These are phyloP conservation scores for Ceramica pisi DNA, from an alignment of 2,888 invertebrate genomes.

Conservation along the genomic window DNA sequence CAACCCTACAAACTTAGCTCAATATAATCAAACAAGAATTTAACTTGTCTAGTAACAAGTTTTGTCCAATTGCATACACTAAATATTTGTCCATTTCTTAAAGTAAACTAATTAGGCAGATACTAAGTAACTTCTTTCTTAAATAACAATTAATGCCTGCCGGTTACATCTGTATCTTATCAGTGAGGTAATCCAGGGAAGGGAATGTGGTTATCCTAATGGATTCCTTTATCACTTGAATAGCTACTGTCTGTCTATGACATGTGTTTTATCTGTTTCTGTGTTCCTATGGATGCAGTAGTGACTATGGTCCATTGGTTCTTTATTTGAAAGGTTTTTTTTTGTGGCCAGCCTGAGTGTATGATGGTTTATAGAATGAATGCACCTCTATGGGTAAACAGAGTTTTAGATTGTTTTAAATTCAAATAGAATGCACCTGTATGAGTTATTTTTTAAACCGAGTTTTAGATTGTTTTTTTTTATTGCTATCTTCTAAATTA, in stretches of 20 bases:
- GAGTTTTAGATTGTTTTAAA: not conserved
- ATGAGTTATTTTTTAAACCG: not conserved
- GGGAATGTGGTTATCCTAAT: conserved; percentile 57
- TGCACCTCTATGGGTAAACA: not conserved
- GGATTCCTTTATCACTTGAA: conserved; percentile 51
- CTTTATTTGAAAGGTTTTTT: not conserved
- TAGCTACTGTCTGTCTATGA: conserved; percentile 20
- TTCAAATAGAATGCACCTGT: not conserved
- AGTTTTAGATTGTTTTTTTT: not conserved
- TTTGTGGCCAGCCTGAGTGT: not conserved
- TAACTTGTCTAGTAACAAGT: conserved; percentile 4
- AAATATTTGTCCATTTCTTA: conserved; percentile 20
- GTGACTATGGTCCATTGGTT: not conserved
- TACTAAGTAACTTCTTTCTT: conserved; percentile 16
- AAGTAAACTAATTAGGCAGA: conserved; percentile 41
- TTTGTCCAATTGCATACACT: not conserved
- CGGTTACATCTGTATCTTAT: conserved; percentile 43
- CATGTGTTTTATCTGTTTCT: conserved; percentile 35
- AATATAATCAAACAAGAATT: not conserved
- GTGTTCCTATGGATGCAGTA: conserved; percentile 4
- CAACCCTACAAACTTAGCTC: not conserved
- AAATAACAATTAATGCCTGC: conserved; percentile 8
- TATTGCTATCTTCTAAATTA: no score
- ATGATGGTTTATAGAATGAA: not conserved
- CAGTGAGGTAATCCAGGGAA: conserved; percentile 50